A percentile compares a stretch with the other conserved stretches of the same genome.
Conservation (phyloP, 2,113 vertebrate species). For the Arizona elegans region DNA sequence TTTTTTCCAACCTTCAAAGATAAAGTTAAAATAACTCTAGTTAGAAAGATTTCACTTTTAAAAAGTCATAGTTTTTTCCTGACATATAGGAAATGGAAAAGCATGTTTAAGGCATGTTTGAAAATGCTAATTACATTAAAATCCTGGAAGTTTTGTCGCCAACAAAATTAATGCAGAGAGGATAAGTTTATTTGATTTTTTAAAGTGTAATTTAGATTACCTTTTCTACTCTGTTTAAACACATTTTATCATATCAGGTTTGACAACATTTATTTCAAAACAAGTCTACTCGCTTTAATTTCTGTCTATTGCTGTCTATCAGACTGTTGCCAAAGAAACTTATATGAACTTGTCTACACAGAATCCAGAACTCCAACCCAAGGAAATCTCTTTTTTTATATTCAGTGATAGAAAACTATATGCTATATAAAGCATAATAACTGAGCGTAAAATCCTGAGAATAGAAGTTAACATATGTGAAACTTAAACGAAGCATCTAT, state of each 20-base stretch:
- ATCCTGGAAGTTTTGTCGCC: background rate
- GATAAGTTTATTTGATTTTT: background rate
- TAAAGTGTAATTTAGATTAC: background rate
- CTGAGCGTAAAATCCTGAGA: background rate
- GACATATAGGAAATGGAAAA: background rate
- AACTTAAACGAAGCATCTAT: background rate
- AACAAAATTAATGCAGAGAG: background rate
- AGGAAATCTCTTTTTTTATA: background rate
- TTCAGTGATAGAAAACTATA: background rate
- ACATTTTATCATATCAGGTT: background rate
- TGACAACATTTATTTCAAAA: background rate
- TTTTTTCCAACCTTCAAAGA: background rate
- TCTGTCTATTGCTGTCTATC: background rate
- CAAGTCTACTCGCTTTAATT: background rate
- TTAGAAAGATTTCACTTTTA: slow-evolving; percentile 8
- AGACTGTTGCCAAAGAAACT: background rate
- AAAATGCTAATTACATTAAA: background rate
- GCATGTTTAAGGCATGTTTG: background rate
- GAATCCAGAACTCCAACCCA: background rate
- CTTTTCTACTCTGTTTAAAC: background rate
- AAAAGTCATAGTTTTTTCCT: background rate
- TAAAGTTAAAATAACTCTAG: background rate
- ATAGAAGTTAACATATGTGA: background rate
- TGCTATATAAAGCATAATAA: background rate
- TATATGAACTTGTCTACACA: background rate